Base-by-base conservation (phyloP, 2,888 invertebrate species). In the Euclidia mi region DNA sequence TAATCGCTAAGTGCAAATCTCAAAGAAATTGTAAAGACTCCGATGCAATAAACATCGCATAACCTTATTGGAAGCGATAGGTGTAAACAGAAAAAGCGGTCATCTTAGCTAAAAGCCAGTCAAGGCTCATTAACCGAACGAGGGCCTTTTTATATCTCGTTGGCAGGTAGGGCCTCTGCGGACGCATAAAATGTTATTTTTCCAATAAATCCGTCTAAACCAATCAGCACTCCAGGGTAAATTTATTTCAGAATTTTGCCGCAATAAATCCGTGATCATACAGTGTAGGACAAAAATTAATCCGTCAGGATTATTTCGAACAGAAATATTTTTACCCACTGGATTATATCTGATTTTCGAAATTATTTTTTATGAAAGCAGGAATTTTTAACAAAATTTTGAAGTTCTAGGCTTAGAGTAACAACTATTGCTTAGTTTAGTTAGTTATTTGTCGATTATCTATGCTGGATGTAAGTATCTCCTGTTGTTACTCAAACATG, bases 81-180 rank as follows among this genome's bases (percentile, higher is more conserved):
- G 46, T 31, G 47, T 29, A 32, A 43, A 48, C 18, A 37, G 29
- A 42, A 42, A 42, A 53, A 50, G 37, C 46, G 52, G 53, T 55
- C 41, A 50, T 59, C 47, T 53, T 45, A 40, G 11, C 56, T 71
- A 71, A 75, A 72, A 72, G 72, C 65, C 53, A 56, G 68, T 65
- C 68, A 55, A 47, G 25, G 49, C 48, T 60, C 62, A 63, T 72
- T 71, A 68, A 53, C 35, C 44, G 20, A 45, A 48, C 35, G 15
- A 17, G 28, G 40, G 47, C 57, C 49, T 66, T 63, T 63, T 55
- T 52, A 49, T 45, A 41, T 56, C 37, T 48, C 45, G 25, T 38
- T 46, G 32, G 40, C 44, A 56, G 18, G 14, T 56, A 25, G 32
- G n/a, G 43, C 41, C 56, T 56, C 43, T 43, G 18, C 38, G 56